phyloP scores from a whole-genome alignment of 2,888 invertebrate species.

The Drosophila mayaguana region DNA sequence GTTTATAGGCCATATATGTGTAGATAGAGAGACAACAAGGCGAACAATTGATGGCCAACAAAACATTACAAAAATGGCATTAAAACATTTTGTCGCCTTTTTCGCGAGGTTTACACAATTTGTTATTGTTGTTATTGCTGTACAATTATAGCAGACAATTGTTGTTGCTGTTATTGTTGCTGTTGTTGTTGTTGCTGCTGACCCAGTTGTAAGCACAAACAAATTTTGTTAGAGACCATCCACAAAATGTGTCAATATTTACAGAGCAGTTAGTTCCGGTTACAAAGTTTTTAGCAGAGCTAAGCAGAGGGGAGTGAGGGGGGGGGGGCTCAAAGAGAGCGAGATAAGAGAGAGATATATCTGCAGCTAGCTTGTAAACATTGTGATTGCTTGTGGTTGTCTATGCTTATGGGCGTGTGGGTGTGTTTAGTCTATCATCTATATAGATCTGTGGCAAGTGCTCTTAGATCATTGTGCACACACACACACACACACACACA shows the following conservation, averaged over 20 bases:
- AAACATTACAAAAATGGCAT: slow-evolving; percentile 55
- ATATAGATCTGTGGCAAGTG: slow-evolving; percentile 3
- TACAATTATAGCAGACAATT: slow-evolving; percentile 42
- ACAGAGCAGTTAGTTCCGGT: slow-evolving; percentile 72
- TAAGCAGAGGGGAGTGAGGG: too few species aligned
- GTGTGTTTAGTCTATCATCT: slow-evolving; percentile 5
- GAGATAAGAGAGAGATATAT: slow-evolving; percentile 1
- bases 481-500: not conserved
- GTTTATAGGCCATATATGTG: slow-evolving; percentile 10
- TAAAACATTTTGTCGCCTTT: slow-evolving; percentile 50
- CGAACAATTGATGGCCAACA: slow-evolving; percentile 47
- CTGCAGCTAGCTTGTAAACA: slow-evolving; percentile 20
- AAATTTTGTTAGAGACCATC: slow-evolving; percentile 69
- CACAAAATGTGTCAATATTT: slow-evolving; percentile 71
- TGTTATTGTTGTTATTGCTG: slow-evolving; percentile 29
- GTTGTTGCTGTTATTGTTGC: slow-evolving; percentile 8
- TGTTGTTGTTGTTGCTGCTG: slow-evolving; percentile 35
- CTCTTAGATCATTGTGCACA: slow-evolving; percentile 1
- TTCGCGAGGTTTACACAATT: slow-evolving; percentile 67
- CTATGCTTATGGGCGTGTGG: not conserved
- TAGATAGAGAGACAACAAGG: slow-evolving; percentile 25
- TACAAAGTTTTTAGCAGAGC: slow-evolving; percentile 55
- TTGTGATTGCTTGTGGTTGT: slow-evolving; percentile 15
- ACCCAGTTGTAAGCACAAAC: slow-evolving; percentile 73
- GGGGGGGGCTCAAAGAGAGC: not conserved